These are phyloP conservation scores for Choloepus hoffmanni DNA, from an alignment of 2,113 vertebrate genomes.

Conservation along the genomic window DNA sequence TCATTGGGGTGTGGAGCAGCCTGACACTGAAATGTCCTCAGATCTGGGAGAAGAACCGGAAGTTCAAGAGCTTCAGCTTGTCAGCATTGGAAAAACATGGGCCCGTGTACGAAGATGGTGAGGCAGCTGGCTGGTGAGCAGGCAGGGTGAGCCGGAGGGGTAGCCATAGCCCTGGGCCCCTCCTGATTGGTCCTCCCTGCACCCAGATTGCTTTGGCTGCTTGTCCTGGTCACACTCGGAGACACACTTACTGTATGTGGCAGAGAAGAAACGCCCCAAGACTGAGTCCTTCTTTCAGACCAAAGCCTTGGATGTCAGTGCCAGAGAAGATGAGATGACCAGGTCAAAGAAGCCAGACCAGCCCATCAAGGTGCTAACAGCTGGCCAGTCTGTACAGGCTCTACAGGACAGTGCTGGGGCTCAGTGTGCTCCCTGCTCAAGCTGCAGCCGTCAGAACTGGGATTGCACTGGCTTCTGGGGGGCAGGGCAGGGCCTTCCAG, in stretches of 20 bases:
- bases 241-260: conserved; percentile 97
- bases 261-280: conserved; percentile 96
- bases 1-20: not conserved
- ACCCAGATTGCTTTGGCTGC: conserved; percentile 95
- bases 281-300: conserved; percentile 96
- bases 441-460: not conserved
- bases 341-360: conserved; percentile 82
- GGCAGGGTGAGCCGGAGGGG: conserved; percentile 30
- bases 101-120: conserved; percentile 95
- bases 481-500: not conserved
- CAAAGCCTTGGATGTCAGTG: conserved; percentile 79
- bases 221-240: conserved; percentile 98
- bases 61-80: conserved; percentile 95
- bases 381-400: not conserved
- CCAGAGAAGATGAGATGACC: conserved; percentile 85
- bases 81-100: conserved; percentile 95
- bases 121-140: conserved; percentile 74
- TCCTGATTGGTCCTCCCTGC: conserved; percentile 48
- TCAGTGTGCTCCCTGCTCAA: not conserved
- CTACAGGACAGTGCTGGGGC: not conserved
- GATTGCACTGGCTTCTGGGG: not conserved
- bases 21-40: conserved; percentile 74
- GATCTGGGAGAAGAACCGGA: conserved; percentile 97
- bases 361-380: conserved; percentile 85
- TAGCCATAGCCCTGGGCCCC: not conserved